phyloP scores from a whole-genome alignment of 2,888 invertebrate genomes.

The Nasonia oneida region DNA sequence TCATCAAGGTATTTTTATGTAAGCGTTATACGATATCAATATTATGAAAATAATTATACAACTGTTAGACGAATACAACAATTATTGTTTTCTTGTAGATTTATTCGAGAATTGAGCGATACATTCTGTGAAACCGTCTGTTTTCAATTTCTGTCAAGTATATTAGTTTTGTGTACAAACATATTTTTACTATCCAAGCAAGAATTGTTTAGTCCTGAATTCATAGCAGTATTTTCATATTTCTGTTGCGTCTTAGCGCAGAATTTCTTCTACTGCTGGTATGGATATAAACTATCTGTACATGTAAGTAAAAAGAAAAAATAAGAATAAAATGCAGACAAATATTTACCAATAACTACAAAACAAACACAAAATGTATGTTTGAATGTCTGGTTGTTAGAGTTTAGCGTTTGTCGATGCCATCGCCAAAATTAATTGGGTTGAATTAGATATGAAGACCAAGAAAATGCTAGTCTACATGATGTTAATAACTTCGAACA shows the following conservation, averaged over 20 bases:
- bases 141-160: slow-evolving; percentile 17
- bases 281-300: slow-evolving; percentile 29
- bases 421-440: slow-evolving; percentile 7
- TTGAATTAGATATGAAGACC: background rate
- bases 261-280: slow-evolving; percentile 44
- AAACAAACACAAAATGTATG: no score
- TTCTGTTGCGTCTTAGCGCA: slow-evolving; percentile 33
- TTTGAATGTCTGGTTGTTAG: background rate
- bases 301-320: background rate
- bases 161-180: slow-evolving; percentile 36
- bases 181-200: slow-evolving; percentile 30
- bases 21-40: background rate
- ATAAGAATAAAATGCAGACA: background rate
- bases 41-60: background rate
- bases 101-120: slow-evolving; percentile 18
- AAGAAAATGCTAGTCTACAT: background rate
- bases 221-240: slow-evolving; percentile 28
- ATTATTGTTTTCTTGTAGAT: background rate
- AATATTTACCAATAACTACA: no score
- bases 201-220: slow-evolving; percentile 7
- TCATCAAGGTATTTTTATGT: slow-evolving; percentile 14
- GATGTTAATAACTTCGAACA: slow-evolving; percentile 10
- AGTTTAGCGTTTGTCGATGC: background rate
- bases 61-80: no score
- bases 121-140: background rate